These are phyloP conservation scores for Brachyalestes nurse DNA, from an alignment of 2,797 vertebrate genomes.

Conservation along the genomic window DNA sequence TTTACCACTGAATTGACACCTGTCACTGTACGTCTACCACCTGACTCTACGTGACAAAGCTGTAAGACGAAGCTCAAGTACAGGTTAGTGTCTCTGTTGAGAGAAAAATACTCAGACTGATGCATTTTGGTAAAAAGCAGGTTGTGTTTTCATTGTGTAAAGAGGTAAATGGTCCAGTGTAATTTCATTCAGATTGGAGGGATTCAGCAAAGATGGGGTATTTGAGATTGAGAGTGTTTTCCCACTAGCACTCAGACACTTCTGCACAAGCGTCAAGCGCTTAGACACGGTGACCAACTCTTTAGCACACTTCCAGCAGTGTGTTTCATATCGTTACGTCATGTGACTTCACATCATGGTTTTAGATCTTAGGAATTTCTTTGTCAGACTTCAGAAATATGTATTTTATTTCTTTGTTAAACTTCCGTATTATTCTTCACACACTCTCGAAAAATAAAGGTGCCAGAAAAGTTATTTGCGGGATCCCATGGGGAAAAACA, in stretches of 20 bases:
- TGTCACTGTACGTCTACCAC: neutral
- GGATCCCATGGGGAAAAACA: too few relatives aligned
- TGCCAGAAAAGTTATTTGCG: too few relatives aligned
- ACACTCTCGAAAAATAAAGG: too few relatives aligned
- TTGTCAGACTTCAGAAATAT: neutral
- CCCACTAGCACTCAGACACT: neutral
- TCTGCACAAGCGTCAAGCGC: neutral
- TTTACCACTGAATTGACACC: neutral
- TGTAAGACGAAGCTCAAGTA: neutral
- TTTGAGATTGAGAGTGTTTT: neutral
- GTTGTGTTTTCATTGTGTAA: neutral
- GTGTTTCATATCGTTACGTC: neutral
- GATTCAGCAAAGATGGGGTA: neutral
- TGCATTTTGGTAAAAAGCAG: neutral
- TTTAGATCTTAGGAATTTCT: neutral
- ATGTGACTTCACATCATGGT: neutral
- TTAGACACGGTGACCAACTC: neutral
- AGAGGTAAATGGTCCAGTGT: neutral
- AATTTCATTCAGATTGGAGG: conserved; percentile 13
- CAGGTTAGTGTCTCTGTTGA: neutral
- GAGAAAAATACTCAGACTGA: neutral
- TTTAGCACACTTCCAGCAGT: neutral
- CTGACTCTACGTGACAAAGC: neutral
- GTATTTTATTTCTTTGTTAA: neutral
- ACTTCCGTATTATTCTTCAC: neutral